A percentile compares a stretch with the other conserved stretches of the same genome.
Conservation (phyloP, 1,140 invertebrate species). For the Drosophila mojavensis region DNA sequence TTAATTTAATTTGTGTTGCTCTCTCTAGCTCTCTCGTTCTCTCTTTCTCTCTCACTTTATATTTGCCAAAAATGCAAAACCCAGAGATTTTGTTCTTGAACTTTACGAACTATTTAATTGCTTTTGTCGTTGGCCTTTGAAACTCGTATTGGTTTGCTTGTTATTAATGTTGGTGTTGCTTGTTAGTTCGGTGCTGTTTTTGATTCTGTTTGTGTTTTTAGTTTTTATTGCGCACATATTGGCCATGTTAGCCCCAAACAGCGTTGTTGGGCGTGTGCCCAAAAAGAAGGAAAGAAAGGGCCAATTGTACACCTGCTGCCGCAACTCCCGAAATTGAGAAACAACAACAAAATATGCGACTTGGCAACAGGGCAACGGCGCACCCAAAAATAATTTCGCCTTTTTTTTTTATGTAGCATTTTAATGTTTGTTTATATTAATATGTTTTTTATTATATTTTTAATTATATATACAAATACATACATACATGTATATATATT, state of each 20-base stretch:
- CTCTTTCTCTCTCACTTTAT: neutral
- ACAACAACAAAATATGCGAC: constrained; percentile 16
- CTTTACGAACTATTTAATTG: constrained; percentile 17
- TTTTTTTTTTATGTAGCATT: neutral
- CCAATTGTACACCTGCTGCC: constrained; percentile 28
- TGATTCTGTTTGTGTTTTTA: constrained; percentile 1
- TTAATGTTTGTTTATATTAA: neutral
- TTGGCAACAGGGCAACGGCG: constrained; percentile 29
- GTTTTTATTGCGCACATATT: constrained; percentile 7
- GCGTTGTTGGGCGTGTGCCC: constrained; percentile 43
- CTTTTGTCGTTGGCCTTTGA: constrained; percentile 12
- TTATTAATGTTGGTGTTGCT: constrained; percentile 3
- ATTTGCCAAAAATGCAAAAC: constrained; percentile 11
- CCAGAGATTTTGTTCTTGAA: constrained; percentile 24
- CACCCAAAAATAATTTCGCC: constrained; percentile 5
- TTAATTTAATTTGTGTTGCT: constrained; percentile 37
- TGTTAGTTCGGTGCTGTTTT: constrained; percentile 10
- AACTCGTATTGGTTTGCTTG: constrained; percentile 10
- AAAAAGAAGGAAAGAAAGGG: constrained; percentile 14
- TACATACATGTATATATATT: too few species aligned
- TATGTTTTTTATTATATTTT: neutral
- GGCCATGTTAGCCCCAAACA: constrained; percentile 1
- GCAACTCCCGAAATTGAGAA: constrained; percentile 11
- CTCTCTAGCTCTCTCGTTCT: too few species aligned
- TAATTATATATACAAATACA: neutral